These are phyloP conservation scores for Toxostoma redivivum DNA, from an alignment of 2,113 vertebrate species.

Conservation along the genomic window DNA sequence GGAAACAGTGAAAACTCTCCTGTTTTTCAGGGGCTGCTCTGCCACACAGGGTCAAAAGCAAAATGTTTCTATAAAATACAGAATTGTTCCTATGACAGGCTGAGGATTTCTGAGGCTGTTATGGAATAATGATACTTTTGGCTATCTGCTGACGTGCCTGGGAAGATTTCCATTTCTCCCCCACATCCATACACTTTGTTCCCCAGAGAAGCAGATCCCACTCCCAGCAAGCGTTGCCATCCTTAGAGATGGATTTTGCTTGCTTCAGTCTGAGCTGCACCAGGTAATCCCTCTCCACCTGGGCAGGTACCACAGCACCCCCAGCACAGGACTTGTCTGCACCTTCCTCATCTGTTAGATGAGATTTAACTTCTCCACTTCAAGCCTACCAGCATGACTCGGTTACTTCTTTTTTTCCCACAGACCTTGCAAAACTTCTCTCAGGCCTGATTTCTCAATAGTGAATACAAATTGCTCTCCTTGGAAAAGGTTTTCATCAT, in stretches of 20 bases:
- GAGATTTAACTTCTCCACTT: background rate
- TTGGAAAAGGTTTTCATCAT: slow-evolving; percentile 1
- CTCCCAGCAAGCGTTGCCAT: background rate
- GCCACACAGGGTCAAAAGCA: background rate
- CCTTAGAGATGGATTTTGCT: background rate
- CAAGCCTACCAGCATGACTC: background rate
- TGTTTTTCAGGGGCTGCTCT: background rate
- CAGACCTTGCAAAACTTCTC: background rate
- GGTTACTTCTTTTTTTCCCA: background rate
- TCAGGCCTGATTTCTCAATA: slow-evolving; percentile 14
- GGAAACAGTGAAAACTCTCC: background rate
- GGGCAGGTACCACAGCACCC: background rate
- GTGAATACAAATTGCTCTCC: slow-evolving; percentile 8
- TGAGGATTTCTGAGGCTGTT: background rate
- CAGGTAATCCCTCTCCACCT: background rate
- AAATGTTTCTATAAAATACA: background rate
- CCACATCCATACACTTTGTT: background rate
- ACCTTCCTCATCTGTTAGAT: background rate
- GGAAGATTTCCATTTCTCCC: background rate
- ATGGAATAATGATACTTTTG: background rate
- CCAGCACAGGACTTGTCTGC: background rate
- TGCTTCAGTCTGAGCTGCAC: background rate
- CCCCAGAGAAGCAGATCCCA: background rate
- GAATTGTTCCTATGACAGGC: background rate
- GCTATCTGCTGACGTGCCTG: background rate